Evolutionary conservation across 2,797 vertebrate genomes (phyloP).

Genomic region (Myiotriccus ornatus): DNA sequence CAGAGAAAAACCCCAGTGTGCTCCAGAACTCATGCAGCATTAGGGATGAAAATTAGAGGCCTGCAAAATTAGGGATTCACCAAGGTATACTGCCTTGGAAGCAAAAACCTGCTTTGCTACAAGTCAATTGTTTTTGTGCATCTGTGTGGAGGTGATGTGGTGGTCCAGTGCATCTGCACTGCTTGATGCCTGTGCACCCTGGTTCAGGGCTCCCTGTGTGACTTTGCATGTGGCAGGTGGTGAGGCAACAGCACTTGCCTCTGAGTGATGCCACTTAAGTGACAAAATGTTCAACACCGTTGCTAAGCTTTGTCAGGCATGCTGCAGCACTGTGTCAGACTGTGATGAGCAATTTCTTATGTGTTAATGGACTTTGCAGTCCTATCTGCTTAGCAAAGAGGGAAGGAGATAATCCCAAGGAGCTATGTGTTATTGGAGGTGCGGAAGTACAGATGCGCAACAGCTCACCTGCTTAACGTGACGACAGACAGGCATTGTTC

Average conservation of each 20-base stretch:
- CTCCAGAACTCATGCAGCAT: background rate
- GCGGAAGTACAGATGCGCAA: background rate
- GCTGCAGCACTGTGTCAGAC: background rate
- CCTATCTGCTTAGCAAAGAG: slow-evolving; percentile 30
- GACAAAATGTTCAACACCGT: background rate
- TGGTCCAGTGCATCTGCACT: background rate
- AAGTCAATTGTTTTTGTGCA: fast-evolving
- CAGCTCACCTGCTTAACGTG: background rate
- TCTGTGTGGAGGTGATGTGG: fast-evolving
- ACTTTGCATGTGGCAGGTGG: background rate
- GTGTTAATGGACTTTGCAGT: slow-evolving; percentile 31
- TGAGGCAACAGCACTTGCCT: background rate
- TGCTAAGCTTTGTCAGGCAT: background rate
- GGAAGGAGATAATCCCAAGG: slow-evolving; percentile 25
- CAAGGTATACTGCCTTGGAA: background rate
- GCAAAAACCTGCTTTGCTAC: background rate
- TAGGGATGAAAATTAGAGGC: background rate
- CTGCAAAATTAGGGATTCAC: background rate
- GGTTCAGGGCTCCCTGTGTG: background rate
- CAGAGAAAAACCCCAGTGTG: background rate
- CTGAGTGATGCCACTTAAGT: background rate
- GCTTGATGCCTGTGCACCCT: background rate
- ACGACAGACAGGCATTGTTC: background rate
- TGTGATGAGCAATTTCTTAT: background rate
- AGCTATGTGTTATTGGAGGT: background rate